Evolutionary conservation across 2,113 vertebrate species (phyloP), one percentile per base, ranked within the genome.

Genomic region (Neopipo cinnamomea): DNA sequence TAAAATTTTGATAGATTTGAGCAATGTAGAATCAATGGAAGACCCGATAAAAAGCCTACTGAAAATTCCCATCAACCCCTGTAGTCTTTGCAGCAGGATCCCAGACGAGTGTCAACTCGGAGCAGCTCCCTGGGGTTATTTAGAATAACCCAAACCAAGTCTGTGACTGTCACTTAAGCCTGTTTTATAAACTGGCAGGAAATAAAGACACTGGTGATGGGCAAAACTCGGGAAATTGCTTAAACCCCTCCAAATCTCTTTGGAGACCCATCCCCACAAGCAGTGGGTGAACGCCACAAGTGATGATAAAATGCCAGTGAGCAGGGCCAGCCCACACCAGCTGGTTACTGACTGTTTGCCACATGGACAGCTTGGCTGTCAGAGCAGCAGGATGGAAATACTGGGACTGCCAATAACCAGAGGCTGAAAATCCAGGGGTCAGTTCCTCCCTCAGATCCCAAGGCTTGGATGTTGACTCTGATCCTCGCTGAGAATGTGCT

Each of bases 151-250:
- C 62, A 24, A 53, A 91, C 61, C 46, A 76, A 94, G 59, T 33
- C 58, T 88, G 49, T 68, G 62, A 49, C 66, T 94, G 85, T 93
- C 88, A 96, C 42, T 65, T 79, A 88, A 92, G 70, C 49, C 31
- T 79, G 31, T 65, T 96, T 91, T 95, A 93, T 93, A 82, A 94
- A 91, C 77, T n/a, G 41, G 37, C 58, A 95, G 91, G 81, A 96
- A 94, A 97, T 72, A 31, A 95, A 95, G 91, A 96, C 62, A 39
- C 71, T 82, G 67, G 41, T 93, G 94, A 91, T 88, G 74, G 78
- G 71, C 63, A 90, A 44, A 91, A 75, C 63, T 90, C 89, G 71
- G 89, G 85, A 94, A 94, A 96, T 70, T 50, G 71, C 62, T 85
- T 90, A 89, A 96, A 95, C 8, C 71, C 66, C 67, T 89, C 63